Conservation (phyloP, 2,888 invertebrate genomes). For the Lucinisca nassula region DNA sequence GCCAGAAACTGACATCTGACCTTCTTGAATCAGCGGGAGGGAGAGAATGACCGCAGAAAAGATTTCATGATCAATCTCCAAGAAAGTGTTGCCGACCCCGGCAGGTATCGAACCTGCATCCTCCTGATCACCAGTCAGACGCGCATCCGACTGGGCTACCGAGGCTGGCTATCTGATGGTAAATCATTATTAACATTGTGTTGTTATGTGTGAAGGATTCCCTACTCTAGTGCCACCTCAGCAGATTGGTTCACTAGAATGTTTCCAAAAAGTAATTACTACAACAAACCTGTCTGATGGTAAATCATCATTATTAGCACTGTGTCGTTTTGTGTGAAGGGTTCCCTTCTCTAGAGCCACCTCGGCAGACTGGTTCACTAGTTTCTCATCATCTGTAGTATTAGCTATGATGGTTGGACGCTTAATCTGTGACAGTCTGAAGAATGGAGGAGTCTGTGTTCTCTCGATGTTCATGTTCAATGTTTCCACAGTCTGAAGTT, state of each 20-base stretch:
- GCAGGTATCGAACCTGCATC: too few species aligned
- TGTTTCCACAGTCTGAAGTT: conserved; percentile 98
- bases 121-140: too few species aligned
- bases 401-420: conserved; percentile 81
- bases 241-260: conserved; percentile 69
- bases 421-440: conserved; percentile 92
- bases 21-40: too few species aligned
- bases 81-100: too few species aligned
- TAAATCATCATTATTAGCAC: conserved; percentile 85
- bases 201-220: conserved; percentile 98
- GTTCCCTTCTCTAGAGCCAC: conserved; percentile 96
- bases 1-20: too few species aligned
- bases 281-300: conserved; percentile 84
- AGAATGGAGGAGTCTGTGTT: conserved; percentile 99
- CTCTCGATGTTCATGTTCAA: conserved; percentile 98
- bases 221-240: conserved; percentile 93
- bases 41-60: too few species aligned
- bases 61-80: too few species aligned
- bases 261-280: too few species aligned
- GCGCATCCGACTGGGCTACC: too few species aligned
- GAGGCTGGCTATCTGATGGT: too few species aligned
- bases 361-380: conserved; percentile 83
- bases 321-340: conserved; percentile 97
- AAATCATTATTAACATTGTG: conserved; percentile 89
- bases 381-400: conserved; percentile 89